Evolutionary conservation across 2,797 vertebrate species (phyloP).

Genomic region (Micrastur ruficollis): DNA sequence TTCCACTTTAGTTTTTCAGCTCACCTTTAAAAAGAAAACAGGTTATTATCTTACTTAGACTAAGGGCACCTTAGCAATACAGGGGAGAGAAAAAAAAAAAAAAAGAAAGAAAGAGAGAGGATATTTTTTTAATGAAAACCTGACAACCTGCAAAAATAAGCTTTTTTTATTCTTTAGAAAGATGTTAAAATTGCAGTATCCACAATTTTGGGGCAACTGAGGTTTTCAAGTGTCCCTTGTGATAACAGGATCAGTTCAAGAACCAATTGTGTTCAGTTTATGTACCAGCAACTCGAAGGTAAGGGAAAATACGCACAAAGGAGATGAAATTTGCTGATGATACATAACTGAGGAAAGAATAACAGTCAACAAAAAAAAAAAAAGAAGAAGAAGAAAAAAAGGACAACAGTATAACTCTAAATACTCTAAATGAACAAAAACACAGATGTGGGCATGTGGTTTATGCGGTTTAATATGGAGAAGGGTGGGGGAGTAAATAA

Average conservation of each 20-base stretch:
- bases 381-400: neutral
- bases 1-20: neutral
- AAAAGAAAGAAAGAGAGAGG: neutral
- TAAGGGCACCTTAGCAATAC: neutral
- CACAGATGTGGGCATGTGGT: neutral
- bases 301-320: neutral
- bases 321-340: neutral
- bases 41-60: slow-evolving; percentile 48
- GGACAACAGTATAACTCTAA: neutral
- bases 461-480: neutral
- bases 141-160: neutral
- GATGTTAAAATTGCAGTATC: slow-evolving; percentile 37
- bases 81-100: neutral
- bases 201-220: neutral
- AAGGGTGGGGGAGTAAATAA: neutral
- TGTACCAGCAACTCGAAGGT: neutral
- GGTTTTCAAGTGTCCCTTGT: neutral
- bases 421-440: neutral
- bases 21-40: slow-evolving; percentile 45
- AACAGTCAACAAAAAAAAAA: neutral
- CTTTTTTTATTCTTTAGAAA: slow-evolving; percentile 16
- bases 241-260: neutral
- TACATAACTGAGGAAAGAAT: neutral
- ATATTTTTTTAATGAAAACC: slow-evolving; percentile 41
- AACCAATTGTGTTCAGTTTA: neutral